Evolutionary conservation across 2,113 vertebrate species (phyloP).

Genomic region (Myxocyprinus asiaticus): DNA sequence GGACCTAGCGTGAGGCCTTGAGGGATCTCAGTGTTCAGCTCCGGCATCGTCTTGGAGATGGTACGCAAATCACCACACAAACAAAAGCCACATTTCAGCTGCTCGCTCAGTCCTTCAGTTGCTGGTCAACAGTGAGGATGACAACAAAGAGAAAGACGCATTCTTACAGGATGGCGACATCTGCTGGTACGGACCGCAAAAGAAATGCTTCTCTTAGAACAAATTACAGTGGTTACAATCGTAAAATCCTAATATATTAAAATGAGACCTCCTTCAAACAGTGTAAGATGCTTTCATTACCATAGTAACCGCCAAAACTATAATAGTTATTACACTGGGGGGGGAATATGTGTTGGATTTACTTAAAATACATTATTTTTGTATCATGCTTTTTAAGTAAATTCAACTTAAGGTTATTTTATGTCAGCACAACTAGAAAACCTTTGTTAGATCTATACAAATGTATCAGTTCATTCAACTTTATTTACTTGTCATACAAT

Average conservation of each 20-base stretch:
- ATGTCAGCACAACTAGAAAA: too few relatives aligned
- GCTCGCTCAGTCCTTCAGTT: too few relatives aligned
- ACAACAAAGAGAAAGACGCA: slow-evolving; percentile 31
- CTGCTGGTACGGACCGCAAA: slow-evolving; percentile 35
- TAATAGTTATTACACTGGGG: too few relatives aligned
- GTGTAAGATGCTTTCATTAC: background rate
- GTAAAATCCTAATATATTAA: too few relatives aligned
- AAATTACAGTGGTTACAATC: background rate
- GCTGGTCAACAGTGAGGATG: background rate
- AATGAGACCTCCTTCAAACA: too few relatives aligned
- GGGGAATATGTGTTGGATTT: too few relatives aligned
- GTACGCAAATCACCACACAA: slow-evolving; percentile 37
- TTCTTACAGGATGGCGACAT: slow-evolving; percentile 25
- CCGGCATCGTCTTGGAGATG: slow-evolving; percentile 49
- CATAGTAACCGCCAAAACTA: background rate
- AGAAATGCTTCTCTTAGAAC: background rate
- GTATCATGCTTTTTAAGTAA: too few relatives aligned
- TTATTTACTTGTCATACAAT: too few relatives aligned
- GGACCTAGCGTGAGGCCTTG: background rate
- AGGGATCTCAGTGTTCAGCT: slow-evolving; percentile 27
- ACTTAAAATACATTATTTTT: too few relatives aligned
- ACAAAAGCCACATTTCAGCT: slow-evolving; percentile 52
- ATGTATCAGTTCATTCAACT: too few relatives aligned
- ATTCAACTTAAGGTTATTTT: too few relatives aligned
- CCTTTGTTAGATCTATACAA: too few relatives aligned